Evolutionary conservation across 2,113 vertebrate genomes (phyloP), one percentile per base, ranked within the genome.

Genomic region (Panthera leo): DNA sequence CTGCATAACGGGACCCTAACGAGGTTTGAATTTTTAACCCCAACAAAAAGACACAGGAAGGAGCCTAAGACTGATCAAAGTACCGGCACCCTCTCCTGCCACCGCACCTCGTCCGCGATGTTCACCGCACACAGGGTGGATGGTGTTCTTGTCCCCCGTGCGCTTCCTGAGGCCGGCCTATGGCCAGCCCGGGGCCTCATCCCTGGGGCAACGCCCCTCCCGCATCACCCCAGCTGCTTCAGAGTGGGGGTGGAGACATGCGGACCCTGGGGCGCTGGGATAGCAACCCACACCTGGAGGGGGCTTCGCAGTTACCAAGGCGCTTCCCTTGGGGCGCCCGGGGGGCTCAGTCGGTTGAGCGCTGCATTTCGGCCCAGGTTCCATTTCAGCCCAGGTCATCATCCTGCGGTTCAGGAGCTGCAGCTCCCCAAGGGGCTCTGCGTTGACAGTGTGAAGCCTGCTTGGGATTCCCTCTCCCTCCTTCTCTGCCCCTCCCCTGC

Each of bases 51-150:
- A 71, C 23, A 78, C 2, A 13, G 42, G 71, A 14, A 55, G 25
- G 34, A 53, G 12, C 39, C 19, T 6, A 58, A 27, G 19, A 53
- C 12, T 29, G 18, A 48, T 61, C 5, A 39, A 36, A 36, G 86
- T 1, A 34, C 14, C 21, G 79, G 51, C 80, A 84, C 14, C 11
- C 51, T 42, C 29, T 58, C 31, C 9, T 7, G 36, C 48, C n/a
- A 55, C 31, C 11, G 29, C 7, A 45, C 68, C 29, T 55, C 4
- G 0, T 48, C 91, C n/a, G 18, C 0, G 2, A 42, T 5, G 36
- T 5, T 36, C 61, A 29, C 25, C 7, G 21, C 5, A 2, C 4
- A 12, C n/a, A 1, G 11, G 8, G 15, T 13, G 5, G 48, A 12
- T 18, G 80, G n/a, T 27, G 82, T 15, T 89, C 36, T 39, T 23